Percentiles rank a stretch among this genome's conserved stretches.
phyloP scores from a whole-genome alignment of 1,140 invertebrate genomes.

The Anthonomus grandis region DNA sequence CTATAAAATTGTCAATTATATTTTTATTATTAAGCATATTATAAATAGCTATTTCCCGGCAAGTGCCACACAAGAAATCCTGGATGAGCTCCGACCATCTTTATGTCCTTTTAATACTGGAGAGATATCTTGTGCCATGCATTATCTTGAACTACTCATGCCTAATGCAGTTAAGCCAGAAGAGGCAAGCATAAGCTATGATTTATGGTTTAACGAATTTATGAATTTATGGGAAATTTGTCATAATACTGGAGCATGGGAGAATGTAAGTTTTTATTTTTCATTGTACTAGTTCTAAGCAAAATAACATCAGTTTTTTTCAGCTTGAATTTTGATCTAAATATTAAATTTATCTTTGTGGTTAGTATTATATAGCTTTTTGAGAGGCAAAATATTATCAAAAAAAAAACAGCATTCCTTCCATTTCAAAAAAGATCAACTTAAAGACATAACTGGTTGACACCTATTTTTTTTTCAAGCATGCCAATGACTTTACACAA shows the following conservation, averaged over 20 bases:
- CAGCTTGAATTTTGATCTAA: too few species aligned
- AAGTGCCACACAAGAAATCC: conserved; percentile 79
- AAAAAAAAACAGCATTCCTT: too few species aligned
- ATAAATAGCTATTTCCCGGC: conserved; percentile 68
- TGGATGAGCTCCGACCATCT: conserved; percentile 77
- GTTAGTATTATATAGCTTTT: neutral
- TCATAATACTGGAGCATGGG: conserved; percentile 68
- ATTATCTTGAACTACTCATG: conserved; percentile 71
- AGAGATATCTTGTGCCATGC: conserved; percentile 59
- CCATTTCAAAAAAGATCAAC: too few species aligned
- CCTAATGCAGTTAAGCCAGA: conserved; percentile 66
- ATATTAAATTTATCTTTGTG: neutral
- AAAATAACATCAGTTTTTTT: too few species aligned
- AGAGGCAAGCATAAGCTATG: conserved; percentile 61
- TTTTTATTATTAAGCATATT: neutral
- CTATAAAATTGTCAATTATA: neutral
- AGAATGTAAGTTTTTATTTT: conserved; percentile 56
- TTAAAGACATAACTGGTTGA: too few species aligned
- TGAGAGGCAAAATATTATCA: too few species aligned
- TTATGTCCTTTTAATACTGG: conserved; percentile 66
- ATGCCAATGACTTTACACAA: too few species aligned
- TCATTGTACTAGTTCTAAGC: neutral
- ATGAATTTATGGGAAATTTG: conserved; percentile 74
- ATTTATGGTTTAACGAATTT: conserved; percentile 83
- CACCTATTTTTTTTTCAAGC: too few species aligned